Evolutionary conservation across 2,888 invertebrate genomes (phyloP), one percentile per base, ranked within the genome.

Genomic region (Halictus quadricinctus): DNA sequence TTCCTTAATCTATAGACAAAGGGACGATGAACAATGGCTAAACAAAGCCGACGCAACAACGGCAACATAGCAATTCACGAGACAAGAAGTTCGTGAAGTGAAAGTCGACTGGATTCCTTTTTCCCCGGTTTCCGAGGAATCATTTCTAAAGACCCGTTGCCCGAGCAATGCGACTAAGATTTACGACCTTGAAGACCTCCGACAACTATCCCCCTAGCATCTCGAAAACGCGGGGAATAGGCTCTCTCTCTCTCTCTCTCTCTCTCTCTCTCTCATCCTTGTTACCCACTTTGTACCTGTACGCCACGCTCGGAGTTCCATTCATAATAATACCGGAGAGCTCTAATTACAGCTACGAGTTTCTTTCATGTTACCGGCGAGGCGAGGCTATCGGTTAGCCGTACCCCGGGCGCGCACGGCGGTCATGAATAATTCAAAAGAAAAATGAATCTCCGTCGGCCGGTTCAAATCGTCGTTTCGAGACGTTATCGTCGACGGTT

Each of bases 401-500:
- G 15, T 3, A 43, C 13, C 50, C 15, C 25, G 46, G 21, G 54
- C 54, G 0, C 54, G 25, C 36, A 6, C 10, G 64, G 2, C 2
- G 18, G 18, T 4, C 41, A 50, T 18, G 72, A 72, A 72, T 25
- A 46, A 21, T 50, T 48, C 25, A 21, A 50, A 15, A 0, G 46
- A 72, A 72, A 43, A 50, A 43, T n/a, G 29, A 50, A 69, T n/a
- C 29, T 21, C 43, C 8, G 48, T 13, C 12, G 21, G 25, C 60
- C 66, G 66, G 29, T 36, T 15, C 3, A 36, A 18, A 66, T 36
- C 66, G 66, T 66, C 36, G 36, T 66, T 66, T 21, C 36, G 36
- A 66, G 18, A 7, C 66, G 29, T 74, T 74, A 72, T 74, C 80
- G 46, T 8, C 18, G 13, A 10, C 43, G 75, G 60, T 41, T 80